Conservation (phyloP, 2,113 vertebrate species). For the Ariopsis seemanni region DNA sequence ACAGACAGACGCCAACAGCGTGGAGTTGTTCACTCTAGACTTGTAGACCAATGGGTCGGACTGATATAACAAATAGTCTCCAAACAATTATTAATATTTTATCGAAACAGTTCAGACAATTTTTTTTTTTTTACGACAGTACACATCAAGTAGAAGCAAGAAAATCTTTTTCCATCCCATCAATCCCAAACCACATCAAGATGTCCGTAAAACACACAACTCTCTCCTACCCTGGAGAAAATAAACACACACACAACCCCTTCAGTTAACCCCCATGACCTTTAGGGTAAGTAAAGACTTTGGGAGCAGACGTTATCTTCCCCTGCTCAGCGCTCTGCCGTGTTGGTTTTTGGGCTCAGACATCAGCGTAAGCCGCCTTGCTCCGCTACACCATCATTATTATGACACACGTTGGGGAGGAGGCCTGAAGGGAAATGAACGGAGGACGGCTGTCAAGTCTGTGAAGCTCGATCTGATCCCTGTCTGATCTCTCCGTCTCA, state of each 20-base stretch:
- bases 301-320: constrained; percentile 44
- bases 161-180: constrained; percentile 7
- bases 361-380: constrained; percentile 26
- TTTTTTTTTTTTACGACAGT: not conserved
- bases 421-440: constrained; percentile 44
- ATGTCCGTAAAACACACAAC: not conserved
- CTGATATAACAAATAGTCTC: not conserved
- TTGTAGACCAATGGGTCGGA: not conserved
- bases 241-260: constrained; percentile 7
- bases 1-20: not conserved
- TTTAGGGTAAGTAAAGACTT: constrained; percentile 31
- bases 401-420: constrained; percentile 20
- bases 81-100: not conserved
- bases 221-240: not conserved
- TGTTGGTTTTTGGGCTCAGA: constrained; percentile 53
- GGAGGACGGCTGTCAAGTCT: constrained; percentile 33
- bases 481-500: constrained; percentile 37
- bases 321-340: constrained; percentile 8
- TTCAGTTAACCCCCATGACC: constrained; percentile 43
- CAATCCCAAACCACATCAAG: not conserved
- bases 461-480: constrained; percentile 33
- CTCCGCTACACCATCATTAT: constrained; percentile 39
- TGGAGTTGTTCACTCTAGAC: not conserved
- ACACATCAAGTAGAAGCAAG: not conserved
- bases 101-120: not conserved